phyloP scores from a whole-genome alignment of 2,797 vertebrate species.

The Apogon talboti region DNA sequence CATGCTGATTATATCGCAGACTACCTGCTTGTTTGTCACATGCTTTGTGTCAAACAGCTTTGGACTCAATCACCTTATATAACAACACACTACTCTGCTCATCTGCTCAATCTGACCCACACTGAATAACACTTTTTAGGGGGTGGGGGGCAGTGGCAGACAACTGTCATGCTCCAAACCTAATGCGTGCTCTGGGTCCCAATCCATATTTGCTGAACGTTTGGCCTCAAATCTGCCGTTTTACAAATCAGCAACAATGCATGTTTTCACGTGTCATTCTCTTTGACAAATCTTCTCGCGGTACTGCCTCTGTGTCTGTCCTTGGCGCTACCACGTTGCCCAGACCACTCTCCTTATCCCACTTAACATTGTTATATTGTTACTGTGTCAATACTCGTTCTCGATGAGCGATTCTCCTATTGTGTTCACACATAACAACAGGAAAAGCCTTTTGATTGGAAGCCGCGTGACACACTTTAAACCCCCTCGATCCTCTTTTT shows the following conservation, averaged over 20 bases:
- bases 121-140: slow-evolving; percentile 43
- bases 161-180: slow-evolving; percentile 43
- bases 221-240: slow-evolving; percentile 18
- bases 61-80: slow-evolving; percentile 68
- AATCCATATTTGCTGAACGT: slow-evolving; percentile 38
- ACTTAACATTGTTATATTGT: slow-evolving; percentile 79
- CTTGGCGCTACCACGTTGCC: slow-evolving; percentile 51
- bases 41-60: slow-evolving; percentile 71
- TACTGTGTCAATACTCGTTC: slow-evolving; percentile 70
- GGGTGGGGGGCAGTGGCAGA: slow-evolving; percentile 16
- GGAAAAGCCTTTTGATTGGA: slow-evolving; percentile 75
- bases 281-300: slow-evolving; percentile 37
- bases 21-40: slow-evolving; percentile 59
- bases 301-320: slow-evolving; percentile 42
- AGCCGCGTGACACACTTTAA: slow-evolving; percentile 72
- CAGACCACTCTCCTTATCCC: slow-evolving; percentile 63
- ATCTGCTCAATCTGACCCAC: slow-evolving; percentile 68
- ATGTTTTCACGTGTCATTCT: slow-evolving; percentile 40
- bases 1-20: slow-evolving; percentile 63
- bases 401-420: slow-evolving; percentile 76
- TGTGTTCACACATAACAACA: slow-evolving; percentile 75
- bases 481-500: slow-evolving; percentile 56
- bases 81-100: slow-evolving; percentile 70
- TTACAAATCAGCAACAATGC: slow-evolving; percentile 26
- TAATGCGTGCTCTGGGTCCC: slow-evolving; percentile 20